These are phyloP conservation scores for Chelonus insularis DNA, from an alignment of 1,140 invertebrate genomes.

Conservation along the genomic window DNA sequence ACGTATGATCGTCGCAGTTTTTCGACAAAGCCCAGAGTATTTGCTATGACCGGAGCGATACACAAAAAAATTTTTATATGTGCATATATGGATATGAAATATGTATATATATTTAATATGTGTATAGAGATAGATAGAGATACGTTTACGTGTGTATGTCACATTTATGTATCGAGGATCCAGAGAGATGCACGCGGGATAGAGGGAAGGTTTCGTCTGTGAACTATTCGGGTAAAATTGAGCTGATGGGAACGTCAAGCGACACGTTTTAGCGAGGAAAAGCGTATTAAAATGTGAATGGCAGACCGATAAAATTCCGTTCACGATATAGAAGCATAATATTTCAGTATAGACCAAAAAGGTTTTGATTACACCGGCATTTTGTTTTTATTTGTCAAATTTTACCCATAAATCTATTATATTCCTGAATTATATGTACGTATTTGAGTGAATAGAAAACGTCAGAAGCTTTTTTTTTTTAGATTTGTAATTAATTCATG, in stretches of 20 bases:
- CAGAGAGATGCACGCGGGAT: not conserved
- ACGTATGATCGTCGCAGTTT: conserved; percentile 19
- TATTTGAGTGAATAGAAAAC: no score
- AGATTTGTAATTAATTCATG: no score
- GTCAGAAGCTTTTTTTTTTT: no score
- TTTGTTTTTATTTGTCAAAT: no score
- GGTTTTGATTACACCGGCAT: no score
- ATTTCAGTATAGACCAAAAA: not conserved
- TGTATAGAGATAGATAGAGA: no score
- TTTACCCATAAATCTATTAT: no score
- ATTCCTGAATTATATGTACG: no score
- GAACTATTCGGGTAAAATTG: conserved; percentile 36
- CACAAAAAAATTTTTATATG: conserved; percentile 6
- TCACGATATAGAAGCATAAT: conserved; percentile 19
- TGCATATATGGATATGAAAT: not conserved
- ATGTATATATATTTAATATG: not conserved
- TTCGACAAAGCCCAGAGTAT: conserved; percentile 13
- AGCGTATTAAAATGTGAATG: conserved; percentile 41
- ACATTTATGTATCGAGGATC: conserved; percentile 2
- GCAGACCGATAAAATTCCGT: conserved; percentile 35
- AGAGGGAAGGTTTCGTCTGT: conserved; percentile 27
- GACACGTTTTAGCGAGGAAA: conserved; percentile 38
- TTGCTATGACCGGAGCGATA: not conserved
- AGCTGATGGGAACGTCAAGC: conserved; percentile 35
- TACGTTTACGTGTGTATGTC: not conserved